Evolutionary conservation across 2,888 invertebrate genomes (phyloP).

Genomic region (Zelleria hepariella): DNA sequence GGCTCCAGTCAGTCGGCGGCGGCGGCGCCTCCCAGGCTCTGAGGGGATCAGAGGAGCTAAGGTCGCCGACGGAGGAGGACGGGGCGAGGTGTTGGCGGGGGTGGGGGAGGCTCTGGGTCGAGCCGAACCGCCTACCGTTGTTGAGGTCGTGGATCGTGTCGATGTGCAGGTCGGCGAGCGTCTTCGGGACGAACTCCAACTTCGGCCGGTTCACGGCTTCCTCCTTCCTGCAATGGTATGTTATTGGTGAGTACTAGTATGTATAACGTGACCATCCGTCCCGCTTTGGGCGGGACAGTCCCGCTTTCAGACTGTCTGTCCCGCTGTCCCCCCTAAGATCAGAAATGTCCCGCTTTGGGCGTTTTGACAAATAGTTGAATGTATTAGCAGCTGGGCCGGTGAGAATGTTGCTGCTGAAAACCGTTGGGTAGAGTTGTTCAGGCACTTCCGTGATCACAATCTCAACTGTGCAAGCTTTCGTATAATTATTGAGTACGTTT

Average conservation of each 20-base stretch:
- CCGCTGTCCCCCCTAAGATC: no score
- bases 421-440: no score
- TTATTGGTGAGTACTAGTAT: neutral
- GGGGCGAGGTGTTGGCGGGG: conserved; percentile 44
- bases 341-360: no score
- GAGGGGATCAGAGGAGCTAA: conserved; percentile 45
- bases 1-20: conserved; percentile 16
- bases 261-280: neutral
- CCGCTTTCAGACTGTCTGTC: no score
- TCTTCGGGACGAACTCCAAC: conserved; percentile 92
- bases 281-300: no score
- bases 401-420: no score
- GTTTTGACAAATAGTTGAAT: no score
- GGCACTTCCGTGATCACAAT: no score
- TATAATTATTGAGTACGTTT: no score
- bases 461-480: no score
- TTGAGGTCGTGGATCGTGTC: conserved; percentile 81
- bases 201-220: conserved; percentile 92
- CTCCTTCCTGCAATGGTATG: conserved; percentile 77
- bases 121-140: conserved; percentile 74
- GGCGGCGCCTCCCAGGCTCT: conserved; percentile 44
- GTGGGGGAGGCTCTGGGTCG: conserved; percentile 54
- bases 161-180: conserved; percentile 88
- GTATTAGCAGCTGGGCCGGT: no score
- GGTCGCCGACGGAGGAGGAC: conserved; percentile 55